A percentile compares a stretch with the other conserved stretches of the same genome.
phyloP scores from a whole-genome alignment of 2,888 invertebrate species.

The Allygus modestus region DNA sequence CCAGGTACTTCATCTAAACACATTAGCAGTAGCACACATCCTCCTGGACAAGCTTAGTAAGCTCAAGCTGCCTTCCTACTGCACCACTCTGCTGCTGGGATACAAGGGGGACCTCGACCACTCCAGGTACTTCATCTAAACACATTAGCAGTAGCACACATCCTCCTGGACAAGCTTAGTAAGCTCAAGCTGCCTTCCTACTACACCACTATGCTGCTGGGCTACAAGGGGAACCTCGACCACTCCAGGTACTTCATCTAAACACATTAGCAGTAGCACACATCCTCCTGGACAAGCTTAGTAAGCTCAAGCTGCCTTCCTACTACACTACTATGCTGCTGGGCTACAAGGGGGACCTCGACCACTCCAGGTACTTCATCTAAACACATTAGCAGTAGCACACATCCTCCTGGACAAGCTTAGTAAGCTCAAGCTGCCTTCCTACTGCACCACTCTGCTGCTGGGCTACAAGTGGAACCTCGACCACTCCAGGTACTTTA shows the following conservation, averaged over 20 bases:
- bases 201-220: constrained; percentile 86
- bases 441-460: constrained; percentile 86
- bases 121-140: too few relatives aligned
- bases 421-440: constrained; percentile 84
- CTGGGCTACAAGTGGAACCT: constrained; percentile 90
- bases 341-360: constrained; percentile 89
- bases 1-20: too few relatives aligned
- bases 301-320: constrained; percentile 84
- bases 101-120: too few relatives aligned
- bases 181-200: constrained; percentile 86
- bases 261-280: constrained; percentile 86
- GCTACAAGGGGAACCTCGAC: constrained; percentile 89
- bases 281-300: constrained; percentile 83
- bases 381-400: constrained; percentile 86
- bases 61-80: too few relatives aligned
- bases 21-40: too few relatives aligned
- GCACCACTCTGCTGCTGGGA: too few relatives aligned
- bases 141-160: too few relatives aligned
- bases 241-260: constrained; percentile 85
- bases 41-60: too few relatives aligned
- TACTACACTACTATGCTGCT: constrained; percentile 87
- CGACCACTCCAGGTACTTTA: constrained; percentile 83
- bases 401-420: constrained; percentile 84
- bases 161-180: constrained; percentile 83
- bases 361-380: constrained; percentile 88